These are phyloP conservation scores for Bombus sibiricus DNA, from an alignment of 1,140 invertebrate species.

Conservation along the genomic window DNA sequence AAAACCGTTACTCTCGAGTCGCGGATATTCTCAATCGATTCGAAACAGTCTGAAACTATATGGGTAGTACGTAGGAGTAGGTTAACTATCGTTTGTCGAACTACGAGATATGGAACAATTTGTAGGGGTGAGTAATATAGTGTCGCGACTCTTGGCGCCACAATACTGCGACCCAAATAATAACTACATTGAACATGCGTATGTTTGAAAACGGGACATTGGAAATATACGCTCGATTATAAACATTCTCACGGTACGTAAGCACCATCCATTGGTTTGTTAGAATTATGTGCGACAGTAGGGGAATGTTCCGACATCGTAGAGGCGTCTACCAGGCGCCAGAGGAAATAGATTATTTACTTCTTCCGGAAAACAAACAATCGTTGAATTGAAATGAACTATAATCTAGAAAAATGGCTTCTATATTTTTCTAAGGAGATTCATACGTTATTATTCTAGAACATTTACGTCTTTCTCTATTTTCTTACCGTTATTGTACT, in stretches of 20 bases:
- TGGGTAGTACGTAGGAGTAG: background rate
- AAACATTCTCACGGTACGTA: constrained; percentile 8
- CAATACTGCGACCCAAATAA: constrained; percentile 70
- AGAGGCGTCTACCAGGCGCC: constrained; percentile 24
- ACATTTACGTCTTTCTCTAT: background rate
- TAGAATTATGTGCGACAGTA: constrained; percentile 31
- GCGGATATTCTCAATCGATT: background rate
- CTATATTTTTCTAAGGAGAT: background rate
- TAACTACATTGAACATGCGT: constrained; percentile 23
- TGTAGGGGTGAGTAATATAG: constrained; percentile 23
- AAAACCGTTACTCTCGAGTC: background rate
- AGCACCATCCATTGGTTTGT: background rate
- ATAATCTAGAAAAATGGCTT: constrained; percentile 13
- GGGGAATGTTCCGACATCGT: background rate
- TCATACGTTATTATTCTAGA: background rate
- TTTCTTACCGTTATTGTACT: background rate
- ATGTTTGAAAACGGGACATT: background rate
- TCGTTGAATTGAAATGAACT: constrained; percentile 28
- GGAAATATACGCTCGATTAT: constrained; percentile 8
- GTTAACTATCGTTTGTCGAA: constrained; percentile 44
- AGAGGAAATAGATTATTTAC: constrained; percentile 20
- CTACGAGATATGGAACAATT: constrained; percentile 13
- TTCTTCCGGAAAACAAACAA: constrained; percentile 19
- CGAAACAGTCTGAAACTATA: background rate
- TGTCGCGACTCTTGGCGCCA: constrained; percentile 71